These are phyloP conservation scores for Phyllotis vaccarum DNA, from an alignment of 2,797 vertebrate genomes.

Conservation along the genomic window DNA sequence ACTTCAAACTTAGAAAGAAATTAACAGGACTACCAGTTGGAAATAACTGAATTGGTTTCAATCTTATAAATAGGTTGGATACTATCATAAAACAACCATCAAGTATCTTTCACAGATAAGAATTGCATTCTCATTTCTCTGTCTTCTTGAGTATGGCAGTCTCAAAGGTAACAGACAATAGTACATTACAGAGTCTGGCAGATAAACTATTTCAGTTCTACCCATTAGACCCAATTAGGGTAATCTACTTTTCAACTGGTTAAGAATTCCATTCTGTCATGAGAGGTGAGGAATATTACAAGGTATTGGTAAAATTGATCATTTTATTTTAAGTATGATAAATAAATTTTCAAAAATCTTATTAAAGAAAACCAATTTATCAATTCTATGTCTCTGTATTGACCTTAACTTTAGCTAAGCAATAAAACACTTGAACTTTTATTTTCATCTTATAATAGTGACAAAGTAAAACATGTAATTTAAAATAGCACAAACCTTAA, in stretches of 20 bases:
- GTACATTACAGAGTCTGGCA: neutral
- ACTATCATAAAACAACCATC: neutral
- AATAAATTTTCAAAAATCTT: neutral
- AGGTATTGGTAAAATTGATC: neutral
- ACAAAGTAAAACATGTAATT: conserved; percentile 17
- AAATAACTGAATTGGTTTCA: neutral
- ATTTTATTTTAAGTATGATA: neutral
- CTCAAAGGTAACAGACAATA: neutral
- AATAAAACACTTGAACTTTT: conserved; percentile 32
- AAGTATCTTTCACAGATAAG: neutral
- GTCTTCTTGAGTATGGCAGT: neutral
- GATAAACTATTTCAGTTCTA: neutral
- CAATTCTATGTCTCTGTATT: neutral
- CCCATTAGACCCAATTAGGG: neutral
- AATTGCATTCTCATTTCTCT: neutral
- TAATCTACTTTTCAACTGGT: neutral
- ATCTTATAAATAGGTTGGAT: neutral
- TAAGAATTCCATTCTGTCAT: neutral
- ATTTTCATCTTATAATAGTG: neutral
- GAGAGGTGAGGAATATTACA: neutral
- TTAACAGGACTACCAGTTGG: neutral
- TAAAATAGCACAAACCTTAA: neutral
- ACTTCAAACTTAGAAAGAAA: neutral
- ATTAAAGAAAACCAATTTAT: conserved; percentile 12
- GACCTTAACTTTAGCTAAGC: conserved; percentile 11